A percentile compares a stretch with the other conserved stretches of the same genome.
phyloP scores from a whole-genome alignment of 1,140 invertebrate genomes.

The Macrotrachela quadricornifera region DNA sequence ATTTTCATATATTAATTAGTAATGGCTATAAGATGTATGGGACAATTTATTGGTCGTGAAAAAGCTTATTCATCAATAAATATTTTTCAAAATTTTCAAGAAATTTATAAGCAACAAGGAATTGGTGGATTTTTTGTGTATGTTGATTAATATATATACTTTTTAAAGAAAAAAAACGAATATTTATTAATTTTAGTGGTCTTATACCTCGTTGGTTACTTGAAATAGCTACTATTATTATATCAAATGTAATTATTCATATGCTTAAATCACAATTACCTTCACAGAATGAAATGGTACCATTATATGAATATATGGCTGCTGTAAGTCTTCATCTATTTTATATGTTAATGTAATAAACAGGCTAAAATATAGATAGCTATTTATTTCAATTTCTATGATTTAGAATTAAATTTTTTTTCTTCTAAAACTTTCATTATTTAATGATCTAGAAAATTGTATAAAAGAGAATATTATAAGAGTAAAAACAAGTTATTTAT shows the following conservation, averaged over 20 bases:
- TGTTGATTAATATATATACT: not conserved
- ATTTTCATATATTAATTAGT: not conserved
- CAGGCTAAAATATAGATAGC: no score
- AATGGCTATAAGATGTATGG: slow-evolving; percentile 5
- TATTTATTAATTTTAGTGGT: not conserved
- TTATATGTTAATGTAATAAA: no score
- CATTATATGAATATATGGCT: slow-evolving; percentile 2
- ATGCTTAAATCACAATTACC: slow-evolving; percentile 1
- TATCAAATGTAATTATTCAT: not conserved
- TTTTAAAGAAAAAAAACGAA: not conserved
- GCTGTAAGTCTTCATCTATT: no score
- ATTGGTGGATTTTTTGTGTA: slow-evolving; percentile 5
- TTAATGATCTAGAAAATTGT: no score
- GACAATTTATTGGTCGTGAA: slow-evolving; percentile 8
- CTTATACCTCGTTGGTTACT: slow-evolving; percentile 6
- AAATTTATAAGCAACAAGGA: slow-evolving; percentile 3
- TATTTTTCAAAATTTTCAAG: slow-evolving; percentile 3
- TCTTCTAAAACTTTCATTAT: no score
- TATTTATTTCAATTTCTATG: no score
- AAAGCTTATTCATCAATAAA: slow-evolving; percentile 6
- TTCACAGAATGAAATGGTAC: slow-evolving; percentile 1
- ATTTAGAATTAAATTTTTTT: no score
- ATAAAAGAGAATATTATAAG: no score
- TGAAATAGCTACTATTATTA: slow-evolving; percentile 2
- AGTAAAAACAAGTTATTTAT: no score